Conservation (phyloP, 2,113 vertebrate species). For the Orthonyx spaldingii region DNA sequence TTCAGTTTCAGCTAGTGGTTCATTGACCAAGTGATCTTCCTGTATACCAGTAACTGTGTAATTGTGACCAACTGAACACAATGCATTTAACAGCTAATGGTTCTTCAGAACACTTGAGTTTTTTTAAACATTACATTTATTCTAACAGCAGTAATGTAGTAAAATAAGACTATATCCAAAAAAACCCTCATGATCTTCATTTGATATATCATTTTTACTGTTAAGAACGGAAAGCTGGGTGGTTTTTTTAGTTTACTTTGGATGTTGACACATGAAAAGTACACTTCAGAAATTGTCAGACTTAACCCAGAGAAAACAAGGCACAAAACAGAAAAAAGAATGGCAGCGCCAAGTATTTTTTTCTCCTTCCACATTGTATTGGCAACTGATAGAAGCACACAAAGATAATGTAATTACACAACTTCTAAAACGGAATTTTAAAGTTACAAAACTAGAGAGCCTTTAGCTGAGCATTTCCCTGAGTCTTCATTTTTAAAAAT, state of each 20-base stretch:
- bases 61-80: neutral
- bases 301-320: constrained; percentile 23
- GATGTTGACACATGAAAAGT: neutral
- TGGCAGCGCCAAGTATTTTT: neutral
- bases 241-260: neutral
- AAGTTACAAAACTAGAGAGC: constrained; percentile 39
- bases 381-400: constrained; percentile 21
- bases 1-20: constrained; percentile 9
- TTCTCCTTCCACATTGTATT: neutral
- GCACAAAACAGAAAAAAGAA: neutral
- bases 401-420: neutral
- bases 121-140: neutral
- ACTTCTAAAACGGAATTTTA: neutral
- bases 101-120: neutral
- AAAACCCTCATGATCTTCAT: neutral
- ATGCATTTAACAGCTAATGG: neutral
- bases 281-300: neutral
- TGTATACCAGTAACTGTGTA: neutral
- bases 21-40: neutral
- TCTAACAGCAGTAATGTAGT: neutral
- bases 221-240: neutral
- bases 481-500: constrained; percentile 62
- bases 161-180: neutral
- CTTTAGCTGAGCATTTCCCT: constrained; percentile 72
- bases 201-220: neutral